These are phyloP conservation scores for Gobiocypris rarus DNA, from an alignment of 2,113 vertebrate species.

Conservation along the genomic window DNA sequence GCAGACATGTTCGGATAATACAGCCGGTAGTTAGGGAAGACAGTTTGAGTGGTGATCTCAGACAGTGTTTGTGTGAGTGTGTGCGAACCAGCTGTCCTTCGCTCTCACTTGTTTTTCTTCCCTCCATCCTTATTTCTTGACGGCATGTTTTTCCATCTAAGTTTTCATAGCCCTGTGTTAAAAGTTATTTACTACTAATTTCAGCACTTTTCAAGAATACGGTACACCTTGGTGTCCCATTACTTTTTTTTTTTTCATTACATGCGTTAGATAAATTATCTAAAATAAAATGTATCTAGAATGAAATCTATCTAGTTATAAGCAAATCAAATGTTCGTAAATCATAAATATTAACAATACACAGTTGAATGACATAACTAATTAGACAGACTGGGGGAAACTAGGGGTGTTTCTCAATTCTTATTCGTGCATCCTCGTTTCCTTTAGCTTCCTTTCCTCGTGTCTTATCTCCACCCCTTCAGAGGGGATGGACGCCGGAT, in stretches of 20 bases:
- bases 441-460: no score
- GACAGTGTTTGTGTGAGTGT: constrained; percentile 2
- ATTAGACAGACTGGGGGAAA: no score
- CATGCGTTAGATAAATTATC: no score
- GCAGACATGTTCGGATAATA: constrained; percentile 29
- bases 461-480: no score
- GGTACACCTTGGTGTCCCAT: not conserved
- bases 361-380: no score
- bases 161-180: not conserved
- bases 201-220: not conserved
- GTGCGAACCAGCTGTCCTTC: not conserved
- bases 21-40: constrained; percentile 20
- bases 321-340: no score
- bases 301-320: not conserved
- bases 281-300: not conserved
- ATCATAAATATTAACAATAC: no score
- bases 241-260: no score
- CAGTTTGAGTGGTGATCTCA: constrained; percentile 23
- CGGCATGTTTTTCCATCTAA: not conserved
- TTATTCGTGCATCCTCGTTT: no score
- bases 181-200: constrained; percentile 7
- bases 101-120: constrained; percentile 4
- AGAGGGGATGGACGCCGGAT: no score
- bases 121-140: not conserved
- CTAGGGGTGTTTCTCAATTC: no score